Evolutionary conservation across 1,140 invertebrate species (phyloP).

Genomic region (Agrilus planipennis): DNA sequence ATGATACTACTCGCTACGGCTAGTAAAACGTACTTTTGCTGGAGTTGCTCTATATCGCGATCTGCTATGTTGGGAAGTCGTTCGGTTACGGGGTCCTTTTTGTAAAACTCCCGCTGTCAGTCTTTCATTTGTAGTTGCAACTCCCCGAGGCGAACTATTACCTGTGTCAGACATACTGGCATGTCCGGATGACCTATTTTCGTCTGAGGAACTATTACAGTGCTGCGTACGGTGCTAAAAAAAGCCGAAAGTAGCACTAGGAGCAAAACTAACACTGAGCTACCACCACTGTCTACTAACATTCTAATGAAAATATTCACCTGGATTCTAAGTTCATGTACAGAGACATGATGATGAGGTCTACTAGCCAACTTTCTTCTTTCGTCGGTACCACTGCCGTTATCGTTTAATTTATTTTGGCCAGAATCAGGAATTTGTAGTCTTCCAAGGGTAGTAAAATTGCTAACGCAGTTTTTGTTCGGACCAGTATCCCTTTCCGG

Average conservation of each 20-base stretch:
- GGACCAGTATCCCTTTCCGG: slow-evolving; percentile 43
- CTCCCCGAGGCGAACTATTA: slow-evolving; percentile 48
- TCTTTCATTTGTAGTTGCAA: slow-evolving; percentile 50
- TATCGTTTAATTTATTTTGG: slow-evolving; percentile 31
- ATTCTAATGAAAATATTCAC: slow-evolving; percentile 27
- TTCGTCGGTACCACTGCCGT: slow-evolving; percentile 38
- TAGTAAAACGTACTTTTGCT: slow-evolving; percentile 4
- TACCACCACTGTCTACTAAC: no score
- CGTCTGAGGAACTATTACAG: slow-evolving; percentile 77
- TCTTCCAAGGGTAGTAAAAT: slow-evolving; percentile 29
- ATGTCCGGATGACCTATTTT: slow-evolving; percentile 77
- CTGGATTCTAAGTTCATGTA: slow-evolving; percentile 47
- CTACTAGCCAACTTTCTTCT: slow-evolving; percentile 33
- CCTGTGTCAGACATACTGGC: slow-evolving; percentile 81
- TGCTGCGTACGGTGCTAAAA: slow-evolving; percentile 58
- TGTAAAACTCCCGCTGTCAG: slow-evolving; percentile 52
- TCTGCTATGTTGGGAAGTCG: slow-evolving; percentile 41
- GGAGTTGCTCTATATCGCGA: slow-evolving; percentile 50
- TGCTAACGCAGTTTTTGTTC: slow-evolving; percentile 33
- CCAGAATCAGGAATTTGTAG: slow-evolving; percentile 15
- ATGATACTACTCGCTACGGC: not conserved
- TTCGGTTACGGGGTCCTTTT: slow-evolving; percentile 43
- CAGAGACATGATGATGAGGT: slow-evolving; percentile 48
- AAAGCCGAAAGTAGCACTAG: no score
- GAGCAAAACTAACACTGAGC: no score